Evolutionary conservation across 2,888 invertebrate genomes (phyloP).

Genomic region (Cosmopolites sordidus): DNA sequence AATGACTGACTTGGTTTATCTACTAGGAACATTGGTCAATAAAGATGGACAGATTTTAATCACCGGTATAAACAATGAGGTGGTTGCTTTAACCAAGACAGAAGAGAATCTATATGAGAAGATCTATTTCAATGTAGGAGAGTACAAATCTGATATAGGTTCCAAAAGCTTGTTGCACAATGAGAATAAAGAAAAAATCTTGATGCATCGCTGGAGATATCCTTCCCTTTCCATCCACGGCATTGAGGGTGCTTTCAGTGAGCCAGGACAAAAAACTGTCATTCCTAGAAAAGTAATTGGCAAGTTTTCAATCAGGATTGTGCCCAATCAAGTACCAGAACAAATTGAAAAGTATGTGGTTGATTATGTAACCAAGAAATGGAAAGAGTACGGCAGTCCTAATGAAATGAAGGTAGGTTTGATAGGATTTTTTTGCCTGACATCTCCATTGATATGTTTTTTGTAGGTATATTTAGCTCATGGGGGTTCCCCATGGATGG

Average conservation of each 20-base stretch:
- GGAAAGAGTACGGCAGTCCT: constrained; percentile 75
- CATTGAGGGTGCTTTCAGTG: constrained; percentile 85
- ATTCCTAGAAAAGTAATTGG: constrained; percentile 91
- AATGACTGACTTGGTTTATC: constrained; percentile 84
- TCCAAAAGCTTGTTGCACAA: constrained; percentile 65
- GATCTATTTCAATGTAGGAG: constrained; percentile 82
- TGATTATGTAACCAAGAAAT: constrained; percentile 71
- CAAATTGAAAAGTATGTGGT: constrained; percentile 77
- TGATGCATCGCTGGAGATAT: constrained; percentile 95
- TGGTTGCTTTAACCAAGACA: constrained; percentile 63
- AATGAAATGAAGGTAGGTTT: constrained; percentile 71
- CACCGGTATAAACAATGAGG: constrained; percentile 78
- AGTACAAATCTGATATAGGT: constrained; percentile 72
- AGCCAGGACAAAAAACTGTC: constrained; percentile 91
- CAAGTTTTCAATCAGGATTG: constrained; percentile 94
- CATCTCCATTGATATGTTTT: not conserved
- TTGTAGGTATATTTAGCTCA: constrained; percentile 37
- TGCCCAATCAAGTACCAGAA: constrained; percentile 88
- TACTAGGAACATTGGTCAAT: constrained; percentile 81
- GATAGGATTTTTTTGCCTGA: not conserved
- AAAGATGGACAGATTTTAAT: constrained; percentile 81
- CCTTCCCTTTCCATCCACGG: constrained; percentile 93
- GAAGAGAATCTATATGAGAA: constrained; percentile 71
- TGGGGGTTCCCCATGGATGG: constrained; percentile 88
- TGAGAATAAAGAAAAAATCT: constrained; percentile 72